Base-by-base conservation (phyloP, 2,113 vertebrate species). In the Heterochromis multidens region DNA sequence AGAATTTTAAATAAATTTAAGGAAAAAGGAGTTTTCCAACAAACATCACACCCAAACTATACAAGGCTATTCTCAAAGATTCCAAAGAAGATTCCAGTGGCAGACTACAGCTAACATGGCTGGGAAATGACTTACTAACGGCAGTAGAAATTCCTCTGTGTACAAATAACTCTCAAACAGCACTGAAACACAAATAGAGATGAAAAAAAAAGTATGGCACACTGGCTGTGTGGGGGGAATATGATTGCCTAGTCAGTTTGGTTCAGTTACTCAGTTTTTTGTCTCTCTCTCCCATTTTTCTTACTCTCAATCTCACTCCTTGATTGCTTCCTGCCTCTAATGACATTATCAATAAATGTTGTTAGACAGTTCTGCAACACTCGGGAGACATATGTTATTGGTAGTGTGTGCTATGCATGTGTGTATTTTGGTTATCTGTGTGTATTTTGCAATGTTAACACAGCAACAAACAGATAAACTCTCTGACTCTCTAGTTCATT, bases 331-430 rank as follows among this genome's bases (percentile, higher is more conserved):
- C 78, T 57, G 33, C 9, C 79, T 79, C 59, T 86, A 86, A 89
- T 81, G 81, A 81, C 89, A 88, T 89, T 76, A 91, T 88, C 80
- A 77, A 62, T 90, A 86, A 84, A 76, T 35, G 54, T 49, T 43
- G 63, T 62, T 3, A 70, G 77, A 86, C 70, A 46, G 46, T 65
- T 78, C 59, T 13, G 56, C 67, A n/a, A n/a, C 31, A 57, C 82
- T 85, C 27, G 16, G 19, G 29, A 86, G 85, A 63, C 52, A 4
- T 65, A n/a, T 54, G 56, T 2, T 77, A 17, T 33, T 37, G 54
- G 46, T 25, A 37, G 63, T 31, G 83, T 81, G 82, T 77, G 65
- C 40, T 77, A 54, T 35, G n/a, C 60, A 10, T 72, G 46, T 80
- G 72, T 25, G 43, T 77, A 60, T 65, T 19, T 23, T 19, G 17